These are phyloP conservation scores for Trachelipus rathkii DNA, from an alignment of 1,140 invertebrate species.

Conservation along the genomic window DNA sequence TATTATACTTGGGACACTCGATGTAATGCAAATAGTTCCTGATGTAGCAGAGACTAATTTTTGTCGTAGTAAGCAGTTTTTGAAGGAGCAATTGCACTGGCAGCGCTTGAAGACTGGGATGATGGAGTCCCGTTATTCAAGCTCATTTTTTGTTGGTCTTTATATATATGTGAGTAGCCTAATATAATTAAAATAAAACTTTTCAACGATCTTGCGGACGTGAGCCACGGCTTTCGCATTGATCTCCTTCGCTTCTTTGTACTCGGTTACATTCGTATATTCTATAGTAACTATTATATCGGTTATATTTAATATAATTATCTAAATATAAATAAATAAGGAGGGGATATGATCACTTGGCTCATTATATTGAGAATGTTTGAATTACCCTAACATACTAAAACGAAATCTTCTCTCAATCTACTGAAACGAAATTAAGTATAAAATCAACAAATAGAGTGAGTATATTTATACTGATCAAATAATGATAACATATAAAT, in stretches of 20 bases:
- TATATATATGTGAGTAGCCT: too few species aligned
- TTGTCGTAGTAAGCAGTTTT: neutral
- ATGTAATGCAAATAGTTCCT: too few species aligned
- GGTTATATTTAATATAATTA: too few species aligned
- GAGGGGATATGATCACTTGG: conserved; percentile 79
- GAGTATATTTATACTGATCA: too few species aligned
- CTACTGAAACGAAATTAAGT: neutral
- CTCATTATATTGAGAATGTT: conserved; percentile 84
- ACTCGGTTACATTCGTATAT: conserved; percentile 60
- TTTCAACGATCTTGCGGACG: conserved; percentile 66
- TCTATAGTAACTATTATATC: too few species aligned
- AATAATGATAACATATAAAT: too few species aligned
- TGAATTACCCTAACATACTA: conserved; percentile 75
- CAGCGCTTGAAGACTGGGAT: neutral
- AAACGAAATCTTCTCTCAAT: conserved; percentile 62
- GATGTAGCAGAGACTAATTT: too few species aligned
- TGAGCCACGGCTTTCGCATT: conserved; percentile 62
- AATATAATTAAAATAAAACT: too few species aligned
- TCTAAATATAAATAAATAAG: conserved; percentile 64
- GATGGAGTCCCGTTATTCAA: neutral
- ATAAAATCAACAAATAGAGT: neutral
- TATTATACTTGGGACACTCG: neutral
- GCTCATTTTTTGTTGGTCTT: neutral
- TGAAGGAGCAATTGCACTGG: neutral
- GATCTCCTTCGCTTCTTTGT: conserved; percentile 61